Percentiles rank a stretch among this genome's conserved stretches.
These are phyloP conservation scores for Eupelmus urozonus DNA, from an alignment of 2,888 invertebrate species.

Conservation along the genomic window DNA sequence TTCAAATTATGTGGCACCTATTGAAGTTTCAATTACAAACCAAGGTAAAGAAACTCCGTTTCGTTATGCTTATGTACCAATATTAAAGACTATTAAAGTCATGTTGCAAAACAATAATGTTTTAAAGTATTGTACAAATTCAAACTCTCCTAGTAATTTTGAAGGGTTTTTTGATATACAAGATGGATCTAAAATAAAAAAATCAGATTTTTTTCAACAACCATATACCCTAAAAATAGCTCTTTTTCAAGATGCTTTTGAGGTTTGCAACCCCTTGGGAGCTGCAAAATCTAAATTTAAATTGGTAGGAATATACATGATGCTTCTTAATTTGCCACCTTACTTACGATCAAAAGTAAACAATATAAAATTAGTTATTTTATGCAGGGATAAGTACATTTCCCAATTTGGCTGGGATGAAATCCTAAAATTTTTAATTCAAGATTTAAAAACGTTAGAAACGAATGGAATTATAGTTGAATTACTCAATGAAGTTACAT, in stretches of 20 bases:
- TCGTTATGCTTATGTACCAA: conserved; percentile 49
- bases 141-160: neutral
- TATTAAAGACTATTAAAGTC: conserved; percentile 33
- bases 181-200: conserved; percentile 50
- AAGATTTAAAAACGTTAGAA: conserved; percentile 65
- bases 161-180: conserved; percentile 53
- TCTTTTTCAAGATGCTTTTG: conserved; percentile 67
- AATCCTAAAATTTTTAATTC: conserved; percentile 6
- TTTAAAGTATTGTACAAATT: conserved; percentile 4
- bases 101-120: conserved; percentile 18
- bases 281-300: conserved; percentile 64
- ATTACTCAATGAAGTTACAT: neutral
- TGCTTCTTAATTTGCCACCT: conserved; percentile 62
- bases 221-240: conserved; percentile 48
- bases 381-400: conserved; percentile 64
- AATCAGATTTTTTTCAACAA: neutral
- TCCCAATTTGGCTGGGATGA: conserved; percentile 51
- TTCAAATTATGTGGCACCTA: conserved; percentile 51
- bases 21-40: conserved; percentile 38
- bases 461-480: conserved; percentile 27
- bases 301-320: conserved; percentile 65
- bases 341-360: conserved; percentile 62
- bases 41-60: conserved; percentile 17
- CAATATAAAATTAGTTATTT: conserved; percentile 65
- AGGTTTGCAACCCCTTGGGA: conserved; percentile 68